Base-by-base conservation (phyloP, 2,888 invertebrate genomes). In the Drosophila recens region DNA sequence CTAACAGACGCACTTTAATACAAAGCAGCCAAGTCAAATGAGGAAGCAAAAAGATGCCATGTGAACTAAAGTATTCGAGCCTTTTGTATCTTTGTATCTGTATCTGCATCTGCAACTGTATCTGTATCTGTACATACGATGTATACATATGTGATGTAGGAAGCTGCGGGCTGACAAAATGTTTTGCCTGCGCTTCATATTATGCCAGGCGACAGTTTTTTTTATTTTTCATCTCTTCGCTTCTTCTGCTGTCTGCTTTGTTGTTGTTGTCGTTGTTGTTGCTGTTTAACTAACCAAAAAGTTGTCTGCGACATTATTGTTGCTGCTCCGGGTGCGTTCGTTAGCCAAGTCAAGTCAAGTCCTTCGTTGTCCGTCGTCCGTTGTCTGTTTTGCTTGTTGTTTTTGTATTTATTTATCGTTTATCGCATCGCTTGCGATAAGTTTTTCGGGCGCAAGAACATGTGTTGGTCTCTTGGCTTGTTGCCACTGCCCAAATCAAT, bases 401-500 rank as follows among this genome's bases (percentile, higher is more conserved):
- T 75, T 68, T 72, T 73, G 76, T 82, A 86, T 80, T 83, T 89
- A 87, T 89, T 89, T 87, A 89, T 87, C 87, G 87, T 85, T 89
- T 89, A 89, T 85, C 89, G 89, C 86, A 88, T 88, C 86, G 81
- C 72, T 63, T 74, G 89, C 89, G 87, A 87, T 87, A 87, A 89
- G 89, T 87, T 89, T 86, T 89, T 89, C 82, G 90, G 91, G 91
- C 91, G 91, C 91, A 90, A 91, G 91, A 91, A 91, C 91, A 91
- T 90, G 90, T 91, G 91, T 91, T 89, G 87, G 70, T 72, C 79
- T 77, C 81, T 81, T 82, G 84, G 82, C 81, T 72, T 62, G 84
- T 72, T 74, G 81, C 86, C 87, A 78, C 87, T 82, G 79, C 66
- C 61, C 69, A 64, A 73, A 76, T 76, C 76, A 69, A 78, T 79